Base-by-base conservation (phyloP, 2,113 vertebrate genomes). In the Rostratula benghalensis region DNA sequence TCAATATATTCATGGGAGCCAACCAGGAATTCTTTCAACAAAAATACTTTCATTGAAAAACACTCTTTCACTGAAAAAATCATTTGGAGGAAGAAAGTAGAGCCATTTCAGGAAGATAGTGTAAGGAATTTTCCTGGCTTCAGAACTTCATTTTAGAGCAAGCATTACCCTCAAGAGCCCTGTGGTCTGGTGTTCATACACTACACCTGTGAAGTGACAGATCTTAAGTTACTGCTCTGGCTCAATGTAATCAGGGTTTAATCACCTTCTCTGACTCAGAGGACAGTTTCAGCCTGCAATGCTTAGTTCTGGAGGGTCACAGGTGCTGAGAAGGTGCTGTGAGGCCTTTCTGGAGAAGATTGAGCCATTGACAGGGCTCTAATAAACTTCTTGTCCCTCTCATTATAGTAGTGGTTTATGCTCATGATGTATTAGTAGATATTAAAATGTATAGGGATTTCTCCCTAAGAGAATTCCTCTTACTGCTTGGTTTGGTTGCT, bases 141-240 rank as follows among this genome's bases (percentile, higher is more conserved):
- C 68, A 65, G 9, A 80, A 25, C 14, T 25, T 90, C 8, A 27
- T 46, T 86, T 94, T 31, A 56, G 41, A 86, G 54, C 4, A 6
- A 51, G 41, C 21, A 60, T 63, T 0, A 0, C 2, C 20, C 10
- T 5, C 8, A 33, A 11, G 48, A 83, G 25, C 11, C 48, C 11
- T 6, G 13, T 18, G 37, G n/a, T 37, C 33, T 61, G 22, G 4
- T 59, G 33, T 8, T 79, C 48, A 41, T 33, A 83, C 13, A 33
- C 61, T 92, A 39, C 33, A 48, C 8, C 14, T 5, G 1, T 64
- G 60, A 84, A 70, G 51, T 21, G 35, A 91, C 31, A 75, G 60
- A 79, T 17, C 13, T 61, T 61, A 77, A 83, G 6, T 4, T n/a
- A n/a, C 9, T 73, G 13, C 30, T 92, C 28, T 65, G 48, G 4